Base-by-base conservation (phyloP, 2,888 invertebrate genomes). In the Salpingus planirostris region DNA sequence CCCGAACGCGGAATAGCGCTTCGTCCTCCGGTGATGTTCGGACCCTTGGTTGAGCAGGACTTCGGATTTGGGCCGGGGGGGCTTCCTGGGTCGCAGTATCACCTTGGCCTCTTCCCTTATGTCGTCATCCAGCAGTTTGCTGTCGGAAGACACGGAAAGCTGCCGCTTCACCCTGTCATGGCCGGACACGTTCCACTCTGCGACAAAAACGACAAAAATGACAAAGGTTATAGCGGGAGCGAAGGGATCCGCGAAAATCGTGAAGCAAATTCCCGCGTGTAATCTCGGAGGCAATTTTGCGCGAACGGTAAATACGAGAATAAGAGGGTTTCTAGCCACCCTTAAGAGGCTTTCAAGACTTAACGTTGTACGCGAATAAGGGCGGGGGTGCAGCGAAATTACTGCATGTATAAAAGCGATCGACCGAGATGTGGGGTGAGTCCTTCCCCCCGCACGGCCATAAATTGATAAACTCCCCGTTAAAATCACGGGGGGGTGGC, bases 1-100 rank as follows among this genome's bases (percentile, higher is more conserved):
- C 76, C 92, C 92, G 74, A 93, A 95, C 66, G 93, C 93, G 64
- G 92, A 92, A 71, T 88, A 91, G 66, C 93, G 78, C 74, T 93
- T 93, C 59, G 85, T 83, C 65, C 87, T 76, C 67, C 89, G 79
- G n/a, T n/a, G n/a, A 65, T 78, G 78, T 58, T 73, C 71, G 46
- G 65, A 62, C 29, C 65, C 62, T 60, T 79, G 78, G 62, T 86
- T 85, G 53, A 91, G 79, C 68, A 88, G 88, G 44, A 92, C 92
- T 71, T 95, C 95, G 11, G 93, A 93, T 67, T 93, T 92, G 56
- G 95, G 95, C 72, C 95, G 75, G 47, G 90, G 90, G 49, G 90
- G 88, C 68, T 89, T 86, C 66, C 86, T 85, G 55, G 88, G 86
- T 72, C 90, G 75, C 69, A 89, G 74, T 60, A 90, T 84, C 51